phyloP scores from a whole-genome alignment of 1,140 invertebrate species.

The Achatina immaculata region DNA sequence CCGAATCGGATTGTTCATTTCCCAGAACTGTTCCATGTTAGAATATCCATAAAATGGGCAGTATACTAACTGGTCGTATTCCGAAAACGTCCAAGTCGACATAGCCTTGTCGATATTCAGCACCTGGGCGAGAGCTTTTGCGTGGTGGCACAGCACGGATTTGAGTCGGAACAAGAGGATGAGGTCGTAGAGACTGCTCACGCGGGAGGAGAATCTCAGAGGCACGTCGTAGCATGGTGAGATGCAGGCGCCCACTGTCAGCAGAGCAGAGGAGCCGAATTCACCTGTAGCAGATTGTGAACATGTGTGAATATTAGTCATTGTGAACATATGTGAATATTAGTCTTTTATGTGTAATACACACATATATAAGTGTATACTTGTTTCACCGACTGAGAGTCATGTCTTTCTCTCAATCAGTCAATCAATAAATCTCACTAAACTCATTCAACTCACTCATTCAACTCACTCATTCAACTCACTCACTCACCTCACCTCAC shows the following conservation, averaged over 20 bases:
- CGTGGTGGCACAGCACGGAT: conserved; percentile 49
- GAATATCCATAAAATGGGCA: conserved; percentile 51
- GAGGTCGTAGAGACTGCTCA: conserved; percentile 55
- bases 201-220: conserved; percentile 33
- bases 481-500: conserved; percentile 12
- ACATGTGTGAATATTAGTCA: too few relatives aligned
- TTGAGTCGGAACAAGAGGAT: conserved; percentile 52
- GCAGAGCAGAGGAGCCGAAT: conserved; percentile 55
- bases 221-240: conserved; percentile 57
- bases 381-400: too few relatives aligned
- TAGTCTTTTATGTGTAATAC: too few relatives aligned
- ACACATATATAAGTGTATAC: too few relatives aligned
- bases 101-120: conserved; percentile 52
- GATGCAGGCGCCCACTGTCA: conserved; percentile 52
- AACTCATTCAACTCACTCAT: too few relatives aligned
- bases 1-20: conserved; percentile 62
- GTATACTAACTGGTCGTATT: conserved; percentile 54
- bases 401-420: too few relatives aligned
- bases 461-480: too few relatives aligned
- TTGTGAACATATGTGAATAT: too few relatives aligned
- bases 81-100: conserved; percentile 48
- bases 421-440: too few relatives aligned
- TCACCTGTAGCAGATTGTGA: conserved; percentile 39
- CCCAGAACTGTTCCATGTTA: conserved; percentile 60
- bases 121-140: conserved; percentile 45